Evolutionary conservation across 2,888 invertebrate genomes (phyloP), one percentile per base, ranked within the genome.

Genomic region (Lepidocyrtinus sp.): DNA sequence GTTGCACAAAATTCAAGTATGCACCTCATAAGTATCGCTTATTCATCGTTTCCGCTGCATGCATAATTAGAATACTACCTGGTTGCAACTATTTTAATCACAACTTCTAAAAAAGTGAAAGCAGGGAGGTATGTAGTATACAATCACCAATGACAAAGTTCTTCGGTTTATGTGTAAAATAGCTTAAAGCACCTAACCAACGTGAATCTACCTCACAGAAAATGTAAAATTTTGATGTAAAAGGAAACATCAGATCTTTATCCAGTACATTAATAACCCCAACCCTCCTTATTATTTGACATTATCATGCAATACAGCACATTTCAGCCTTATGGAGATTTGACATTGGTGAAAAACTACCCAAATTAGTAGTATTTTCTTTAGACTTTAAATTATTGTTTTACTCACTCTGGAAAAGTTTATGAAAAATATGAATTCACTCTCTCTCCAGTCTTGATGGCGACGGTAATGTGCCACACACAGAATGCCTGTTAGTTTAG

Each of bases 201-300:
- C n/a, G n/a, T n/a, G n/a, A n/a, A n/a, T n/a, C n/a, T n/a, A n/a
- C n/a, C n/a, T n/a, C n/a, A n/a, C n/a, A n/a, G n/a, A n/a, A n/a
- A n/a, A n/a, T n/a, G n/a, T n/a, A n/a, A n/a, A n/a, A 36, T 36
- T 5, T 36, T 36, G 36, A 68, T 12, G 25, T 22, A 59, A 67
- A 68, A 22, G 22, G 67, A 19, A 45, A 62, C 45, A 68, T 24
- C 25, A 75, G 75, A 75, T 75, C 62, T 19, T 75, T 68, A 75
- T 75, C 75, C 62, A 1, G 27, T 1, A 12, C 75, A 75, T 75
- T 75, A 73, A 73, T 64, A 64, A 73, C 63, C 46, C 19, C 46
- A 21, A 55, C 2, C 9, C 19, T 68, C 67, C 68, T 68, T 75
- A 68, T 75, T 75, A 36, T 36, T 36, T 9, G 36, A 36, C 36